Conservation (phyloP, 1,140 invertebrate genomes). For the Ptiloglossa arizonensis region DNA sequence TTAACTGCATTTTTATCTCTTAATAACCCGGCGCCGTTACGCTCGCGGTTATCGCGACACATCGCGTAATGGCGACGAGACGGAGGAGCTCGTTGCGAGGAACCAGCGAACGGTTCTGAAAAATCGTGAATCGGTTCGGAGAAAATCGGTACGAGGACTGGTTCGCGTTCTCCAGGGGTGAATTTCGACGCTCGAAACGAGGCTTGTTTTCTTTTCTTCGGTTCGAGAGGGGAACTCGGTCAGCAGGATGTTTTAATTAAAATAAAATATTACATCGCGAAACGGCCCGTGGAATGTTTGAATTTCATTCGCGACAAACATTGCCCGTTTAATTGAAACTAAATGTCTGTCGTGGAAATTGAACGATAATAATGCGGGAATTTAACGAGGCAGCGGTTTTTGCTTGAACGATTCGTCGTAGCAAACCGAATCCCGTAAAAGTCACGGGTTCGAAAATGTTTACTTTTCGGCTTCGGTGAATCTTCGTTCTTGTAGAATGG, state of each 20-base stretch:
- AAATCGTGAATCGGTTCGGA: background rate
- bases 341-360: constrained; percentile 29
- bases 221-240: background rate
- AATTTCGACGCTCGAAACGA: background rate
- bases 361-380: background rate
- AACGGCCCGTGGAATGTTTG: background rate
- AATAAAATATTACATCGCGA: background rate
- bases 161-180: background rate
- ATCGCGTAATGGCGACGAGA: background rate
- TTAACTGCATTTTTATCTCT: constrained; percentile 47
- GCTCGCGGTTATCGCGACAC: background rate
- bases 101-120: background rate
- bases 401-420: too few relatives aligned
- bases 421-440: too few relatives aligned
- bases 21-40: constrained; percentile 7
- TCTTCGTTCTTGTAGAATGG: too few relatives aligned
- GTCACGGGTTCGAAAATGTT: too few relatives aligned
- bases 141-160: background rate
- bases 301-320: constrained; percentile 20
- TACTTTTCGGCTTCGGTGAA: too few relatives aligned
- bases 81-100: background rate
- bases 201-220: background rate
- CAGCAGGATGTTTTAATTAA: constrained; percentile 7
- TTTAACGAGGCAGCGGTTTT: too few relatives aligned
- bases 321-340: constrained; percentile 30